Base-by-base conservation (phyloP, 2,797 vertebrate species). In the Tiaroga cobitis region DNA sequence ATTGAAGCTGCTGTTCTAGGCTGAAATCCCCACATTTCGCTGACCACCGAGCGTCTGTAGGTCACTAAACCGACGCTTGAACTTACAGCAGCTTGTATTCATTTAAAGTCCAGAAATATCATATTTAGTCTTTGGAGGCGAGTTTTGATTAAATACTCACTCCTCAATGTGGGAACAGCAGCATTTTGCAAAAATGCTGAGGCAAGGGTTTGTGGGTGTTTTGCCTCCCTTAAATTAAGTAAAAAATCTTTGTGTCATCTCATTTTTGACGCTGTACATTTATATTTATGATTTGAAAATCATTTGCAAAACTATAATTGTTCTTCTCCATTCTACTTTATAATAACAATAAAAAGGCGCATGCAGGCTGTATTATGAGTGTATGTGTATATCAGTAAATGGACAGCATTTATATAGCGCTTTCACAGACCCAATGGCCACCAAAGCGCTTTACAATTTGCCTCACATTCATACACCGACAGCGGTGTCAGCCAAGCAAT, bases 161-260 rank as follows among this genome's bases (percentile, higher is more conserved):
- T 85, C 15, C 41, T 63, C 78, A 54, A 37, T 65, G 69, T 74
- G 56, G 56, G 43, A 65, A 80, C 24, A 39, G 67, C 77, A 65
- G 67, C 54, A 51, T 85, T 72, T 79, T 15, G 69, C 29, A 72
- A 37, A 72, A 85, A 51, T 70, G 83, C 83, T 85, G 83, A 80
- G 29, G 51, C 77, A 74, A 41, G 56, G 76, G 29, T 74, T 65
- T 74, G 68, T 80, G 56, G 54, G 69, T 67, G 61, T 84, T 84
- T 84, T 26, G 78, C 26, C 65, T 80, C 54, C 37, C n/a, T 54
- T 77, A 69, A 70, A 77, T 49, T 51, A 77, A 69, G 21, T 68
- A 56, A 61, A 54, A 69, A 78, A 51, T 86, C 70, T 39, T 73
- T 69, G 32, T 2, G 34, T 19, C 63, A 43, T 74, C 61, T 73